Evolutionary conservation across 2,888 invertebrate genomes (phyloP), one percentile per base, ranked within the genome.

Genomic region (Volucella inflata): DNA sequence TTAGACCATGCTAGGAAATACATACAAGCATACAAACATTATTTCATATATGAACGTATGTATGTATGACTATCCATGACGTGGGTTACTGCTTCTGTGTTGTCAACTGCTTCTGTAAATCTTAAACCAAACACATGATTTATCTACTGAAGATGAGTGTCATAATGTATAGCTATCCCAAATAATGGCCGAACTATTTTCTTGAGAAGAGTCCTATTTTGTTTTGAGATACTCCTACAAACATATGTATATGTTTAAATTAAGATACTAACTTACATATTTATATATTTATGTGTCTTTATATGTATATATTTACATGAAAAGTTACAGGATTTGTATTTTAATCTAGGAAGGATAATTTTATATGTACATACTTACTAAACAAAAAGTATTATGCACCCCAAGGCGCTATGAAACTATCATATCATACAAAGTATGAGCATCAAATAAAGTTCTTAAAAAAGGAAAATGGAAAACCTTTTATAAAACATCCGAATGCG

Each of bases 131-230:
- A 62, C 12, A 51, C 30, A 30, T 30, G 30, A 30, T 30, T 30
- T 30, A 30, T 30, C 30, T 30, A 53, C 46, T 55, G 55, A 74
- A 74, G 55, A 74, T 74, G 64, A 74, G 74, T 64, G 21, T 64
- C 64, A 64, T 74, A 64, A 64, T 64, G 46, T 21, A 21, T 64
- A 38, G n/a, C 30, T 53, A 42, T 42, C 14, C 21, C 30, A 9
- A 12, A 9, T 11, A 57, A 40, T 40, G 57, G 40, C 1, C 9
- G n/a, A 38, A 12, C 17, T 64, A 16, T 2, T 16, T 38, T 64
- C 36, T 50, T 50, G 1, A 16, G 12, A 11, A 17, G n/a, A 17
- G 51, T 21, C 21, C 51, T 51, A 21, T 67, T 53, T 21, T 67
- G 30, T 42, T 21, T 42, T 42, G 42, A 14, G 42, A 53, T 42